Evolutionary conservation across 1,140 invertebrate species (phyloP), one percentile per base, ranked within the genome.

Genomic region (Cryptotermes secundus): DNA sequence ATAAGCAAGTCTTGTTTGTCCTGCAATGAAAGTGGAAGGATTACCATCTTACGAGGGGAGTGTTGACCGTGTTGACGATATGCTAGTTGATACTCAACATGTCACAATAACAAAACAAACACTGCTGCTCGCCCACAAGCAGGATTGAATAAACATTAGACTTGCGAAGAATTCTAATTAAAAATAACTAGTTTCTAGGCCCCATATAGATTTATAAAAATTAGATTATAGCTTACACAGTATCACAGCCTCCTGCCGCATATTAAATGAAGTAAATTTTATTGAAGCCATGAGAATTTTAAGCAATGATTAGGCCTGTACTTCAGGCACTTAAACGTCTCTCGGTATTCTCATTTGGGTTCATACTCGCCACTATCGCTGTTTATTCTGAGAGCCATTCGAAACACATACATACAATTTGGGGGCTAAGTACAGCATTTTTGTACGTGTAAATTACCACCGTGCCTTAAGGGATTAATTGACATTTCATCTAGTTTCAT

Each of bases 1-100:
- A 82, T 82, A 31, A 59, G 35, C 81, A 22, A 34, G 81, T 82
- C 42, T 82, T 82, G 81, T 82, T 82, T 82, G 81, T 53, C 53
- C 42, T 59, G 59, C 59, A 72, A n/a, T 72, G 59, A 72, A 72
- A 26, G 31, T 26, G 26, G 59, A n/a, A 31, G 59, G 26, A 72
- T 72, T 72, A 72, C 59, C 59, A 72, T n/a, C 59, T 72, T 72
- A 31, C 26, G 59, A 72, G n/a, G 59, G 59, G 59, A 72, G 59
- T 26, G 59, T 31, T 26, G 59, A 72, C 53, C 3, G n/a, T 26
- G 59, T 31, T 26, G 59, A 72, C 53, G 6, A 14, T n/a, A 31
- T n/a, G 59, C 31, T 72, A 72, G 59, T 31, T 31, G 59, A 72
- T 72, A 72, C 59, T 72, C 26, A 31, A n/a, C 59, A 72, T 72